Evolutionary conservation across 2,888 invertebrate species (phyloP).

Genomic region (Macaria notata): DNA sequence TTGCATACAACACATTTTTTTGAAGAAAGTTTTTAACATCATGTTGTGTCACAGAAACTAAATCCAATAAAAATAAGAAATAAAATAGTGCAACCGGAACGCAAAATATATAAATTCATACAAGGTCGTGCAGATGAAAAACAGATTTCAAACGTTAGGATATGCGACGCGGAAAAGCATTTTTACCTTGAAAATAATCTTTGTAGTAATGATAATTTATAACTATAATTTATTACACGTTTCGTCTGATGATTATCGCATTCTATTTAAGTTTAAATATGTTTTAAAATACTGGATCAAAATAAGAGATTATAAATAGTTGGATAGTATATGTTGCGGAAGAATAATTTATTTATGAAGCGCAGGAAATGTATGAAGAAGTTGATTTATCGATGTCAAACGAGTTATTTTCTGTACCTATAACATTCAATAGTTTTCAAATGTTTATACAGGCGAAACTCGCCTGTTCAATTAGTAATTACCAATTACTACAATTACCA

Average conservation of each 20-base stretch:
- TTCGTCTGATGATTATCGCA: slow-evolving; percentile 17
- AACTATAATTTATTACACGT: slow-evolving; percentile 20
- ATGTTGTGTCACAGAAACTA: too few relatives aligned
- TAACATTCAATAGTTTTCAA: too few relatives aligned
- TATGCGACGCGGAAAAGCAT: slow-evolving; percentile 17
- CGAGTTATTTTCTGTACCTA: too few relatives aligned
- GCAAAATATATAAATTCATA: not conserved
- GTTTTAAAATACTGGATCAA: slow-evolving; percentile 9
- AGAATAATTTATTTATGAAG: slow-evolving; percentile 4
- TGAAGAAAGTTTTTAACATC: too few relatives aligned
- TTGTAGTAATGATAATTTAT: slow-evolving; percentile 21
- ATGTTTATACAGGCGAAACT: too few relatives aligned
- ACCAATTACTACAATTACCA: too few relatives aligned
- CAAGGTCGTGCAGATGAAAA: slow-evolving; percentile 20
- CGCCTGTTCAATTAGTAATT: too few relatives aligned
- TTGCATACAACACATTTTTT: too few relatives aligned
- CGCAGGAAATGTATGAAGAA: not conserved
- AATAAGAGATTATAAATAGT: slow-evolving; percentile 6
- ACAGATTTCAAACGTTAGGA: slow-evolving; percentile 18
- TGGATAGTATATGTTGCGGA: not conserved
- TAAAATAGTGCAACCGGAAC: not conserved
- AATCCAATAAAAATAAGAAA: not conserved
- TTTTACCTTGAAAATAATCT: slow-evolving; percentile 16
- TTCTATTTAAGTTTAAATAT: slow-evolving; percentile 13
- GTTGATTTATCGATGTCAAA: not conserved